phyloP scores from a whole-genome alignment of 1,140 invertebrate genomes.

The Brachionus asplanchnoidis region DNA sequence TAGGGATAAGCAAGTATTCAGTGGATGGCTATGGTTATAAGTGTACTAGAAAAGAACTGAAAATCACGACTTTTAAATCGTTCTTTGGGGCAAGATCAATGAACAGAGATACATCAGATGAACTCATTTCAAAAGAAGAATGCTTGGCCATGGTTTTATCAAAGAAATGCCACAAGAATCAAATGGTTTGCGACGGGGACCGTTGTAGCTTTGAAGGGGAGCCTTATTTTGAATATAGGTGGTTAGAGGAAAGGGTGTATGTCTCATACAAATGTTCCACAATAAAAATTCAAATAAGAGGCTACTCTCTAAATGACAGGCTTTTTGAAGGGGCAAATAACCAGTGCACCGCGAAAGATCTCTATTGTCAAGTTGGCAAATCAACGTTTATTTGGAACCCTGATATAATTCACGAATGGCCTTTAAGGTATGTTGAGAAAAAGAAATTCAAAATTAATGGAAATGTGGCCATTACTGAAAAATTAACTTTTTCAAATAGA shows the following conservation, averaged over 20 bases:
- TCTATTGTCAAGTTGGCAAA: not conserved
- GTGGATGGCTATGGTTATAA: slow-evolving; percentile 6
- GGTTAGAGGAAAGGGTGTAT: not conserved
- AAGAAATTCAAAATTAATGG: not conserved
- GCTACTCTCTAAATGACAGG: not conserved
- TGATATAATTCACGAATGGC: slow-evolving; percentile 7
- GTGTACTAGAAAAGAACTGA: not conserved
- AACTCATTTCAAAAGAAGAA: not conserved
- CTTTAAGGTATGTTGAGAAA: not conserved
- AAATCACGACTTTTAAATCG: slow-evolving; percentile 4
- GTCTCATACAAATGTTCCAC: not conserved
- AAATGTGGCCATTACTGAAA: not conserved
- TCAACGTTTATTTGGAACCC: slow-evolving; percentile 2
- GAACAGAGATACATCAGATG: not conserved
- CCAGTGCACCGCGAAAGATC: not conserved
- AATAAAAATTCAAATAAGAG: slow-evolving; percentile 5
- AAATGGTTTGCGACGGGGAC: not conserved
- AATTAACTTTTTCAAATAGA: slow-evolving; percentile 11
- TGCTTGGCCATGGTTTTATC: slow-evolving; percentile 22
- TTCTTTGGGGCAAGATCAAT: slow-evolving; percentile 10
- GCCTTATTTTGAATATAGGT: not conserved
- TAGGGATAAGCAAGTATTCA: not conserved
- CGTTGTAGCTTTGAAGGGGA: not conserved
- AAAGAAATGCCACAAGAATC: slow-evolving; percentile 8
- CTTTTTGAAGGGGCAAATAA: not conserved